phyloP scores from a whole-genome alignment of 2,888 invertebrate species.

The Eugnorisma glareosa region DNA sequence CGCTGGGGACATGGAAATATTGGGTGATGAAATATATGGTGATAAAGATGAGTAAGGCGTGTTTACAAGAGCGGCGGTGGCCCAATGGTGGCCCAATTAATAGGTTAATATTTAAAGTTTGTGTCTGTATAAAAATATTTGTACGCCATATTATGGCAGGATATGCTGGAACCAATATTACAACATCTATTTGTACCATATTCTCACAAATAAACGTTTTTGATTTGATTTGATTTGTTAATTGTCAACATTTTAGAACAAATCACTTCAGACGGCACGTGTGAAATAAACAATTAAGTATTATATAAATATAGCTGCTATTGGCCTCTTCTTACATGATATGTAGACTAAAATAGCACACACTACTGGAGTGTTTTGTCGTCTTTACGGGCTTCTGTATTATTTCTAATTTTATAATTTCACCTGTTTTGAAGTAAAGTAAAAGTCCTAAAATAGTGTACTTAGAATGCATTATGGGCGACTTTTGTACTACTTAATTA shows the following conservation, averaged over 20 bases:
- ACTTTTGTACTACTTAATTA: too few species aligned
- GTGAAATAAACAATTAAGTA: slow-evolving; percentile 34
- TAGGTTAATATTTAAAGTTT: too few species aligned
- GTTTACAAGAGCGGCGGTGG: too few species aligned
- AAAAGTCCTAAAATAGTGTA: background rate
- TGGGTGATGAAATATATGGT: too few species aligned
- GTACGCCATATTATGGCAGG: too few species aligned
- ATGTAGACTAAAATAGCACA: slow-evolving; percentile 24
- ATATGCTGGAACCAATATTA: too few species aligned
- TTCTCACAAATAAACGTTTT: too few species aligned
- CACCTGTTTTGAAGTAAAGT: background rate
- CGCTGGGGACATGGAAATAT: slow-evolving; percentile 67
- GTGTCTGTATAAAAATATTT: too few species aligned
- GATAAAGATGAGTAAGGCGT: too few species aligned
- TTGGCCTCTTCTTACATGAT: slow-evolving; percentile 36
- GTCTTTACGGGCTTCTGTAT: background rate
- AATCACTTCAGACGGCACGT: slow-evolving; percentile 16
- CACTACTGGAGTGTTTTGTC: background rate
- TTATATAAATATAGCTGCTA: slow-evolving; percentile 5
- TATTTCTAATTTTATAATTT: background rate
- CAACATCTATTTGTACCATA: too few species aligned
- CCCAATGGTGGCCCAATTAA: too few species aligned
- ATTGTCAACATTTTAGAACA: slow-evolving; percentile 11
- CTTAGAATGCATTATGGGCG: background rate
- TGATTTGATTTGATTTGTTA: too few species aligned